Evolutionary conservation across 2,888 invertebrate species (phyloP).

Genomic region (Strigamia transsilvanica): DNA sequence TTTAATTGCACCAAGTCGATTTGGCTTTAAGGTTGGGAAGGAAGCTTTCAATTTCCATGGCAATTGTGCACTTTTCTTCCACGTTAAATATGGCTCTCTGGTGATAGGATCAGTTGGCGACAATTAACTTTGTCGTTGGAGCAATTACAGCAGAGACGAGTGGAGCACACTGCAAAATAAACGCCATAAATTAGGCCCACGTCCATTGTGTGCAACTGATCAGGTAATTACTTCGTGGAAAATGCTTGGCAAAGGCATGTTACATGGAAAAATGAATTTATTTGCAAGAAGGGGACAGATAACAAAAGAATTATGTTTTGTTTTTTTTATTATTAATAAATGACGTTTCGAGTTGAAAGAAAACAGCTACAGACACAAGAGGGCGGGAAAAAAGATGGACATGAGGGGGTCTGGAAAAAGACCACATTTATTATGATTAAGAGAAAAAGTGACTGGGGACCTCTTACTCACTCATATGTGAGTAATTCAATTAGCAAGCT

Average conservation of each 20-base stretch:
- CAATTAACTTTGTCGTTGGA: conserved; percentile 51
- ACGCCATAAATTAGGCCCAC: conserved; percentile 43
- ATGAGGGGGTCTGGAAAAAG: conserved; percentile 46
- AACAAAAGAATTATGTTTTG: neutral
- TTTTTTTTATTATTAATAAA: conserved; percentile 4
- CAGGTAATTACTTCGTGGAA: conserved; percentile 46
- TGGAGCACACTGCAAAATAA: conserved; percentile 50
- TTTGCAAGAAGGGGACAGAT: neutral
- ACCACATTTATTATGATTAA: conserved; percentile 48
- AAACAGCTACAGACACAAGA: conserved; percentile 23
- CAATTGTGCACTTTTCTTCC: conserved; percentile 32
- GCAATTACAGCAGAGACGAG: conserved; percentile 51
- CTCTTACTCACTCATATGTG: conserved; percentile 48
- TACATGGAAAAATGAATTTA: neutral
- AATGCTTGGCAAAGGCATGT: neutral
- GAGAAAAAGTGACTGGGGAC: conserved; percentile 49
- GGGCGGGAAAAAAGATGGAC: conserved; percentile 34
- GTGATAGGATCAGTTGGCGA: conserved; percentile 52
- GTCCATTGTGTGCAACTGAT: conserved; percentile 51
- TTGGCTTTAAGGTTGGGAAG: conserved; percentile 42
- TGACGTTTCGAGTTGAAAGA: neutral
- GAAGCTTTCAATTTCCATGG: conserved; percentile 50
- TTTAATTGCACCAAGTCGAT: conserved; percentile 39
- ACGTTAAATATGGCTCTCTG: conserved; percentile 51
- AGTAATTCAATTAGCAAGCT: conserved; percentile 45